Evolutionary conservation across 2,888 invertebrate species (phyloP), one percentile per base, ranked within the genome.

Genomic region (Ecdyonurus torrentis): DNA sequence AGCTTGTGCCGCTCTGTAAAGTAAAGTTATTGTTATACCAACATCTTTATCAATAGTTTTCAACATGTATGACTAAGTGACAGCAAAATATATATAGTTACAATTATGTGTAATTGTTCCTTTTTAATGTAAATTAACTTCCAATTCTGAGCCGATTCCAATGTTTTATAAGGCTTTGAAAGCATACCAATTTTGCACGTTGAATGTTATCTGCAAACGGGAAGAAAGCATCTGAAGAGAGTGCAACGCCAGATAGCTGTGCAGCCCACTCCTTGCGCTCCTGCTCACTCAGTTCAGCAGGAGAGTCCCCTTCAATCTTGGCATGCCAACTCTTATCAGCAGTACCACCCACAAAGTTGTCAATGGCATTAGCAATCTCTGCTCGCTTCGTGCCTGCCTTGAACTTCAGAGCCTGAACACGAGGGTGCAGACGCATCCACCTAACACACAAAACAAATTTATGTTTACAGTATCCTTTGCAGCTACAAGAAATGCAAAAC

Each of bases 131-230:
- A n/a, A n/a, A n/a, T n/a, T n/a, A 20, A 18, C 19, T 20, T 15
- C 10, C 58, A 15, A 58, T 15, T 15, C 58, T 18, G 19, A 18
- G 58, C 10, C 10, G 19, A 58, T 15, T 18, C 10, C 19, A n/a
- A 10, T 58, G n/a, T 58, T 15, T 15, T 58, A n/a, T n/a, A n/a
- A n/a, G n/a, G n/a, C n/a, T n/a, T n/a, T n/a, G n/a, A 25, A 52
- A 64, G 69, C 75, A 72, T 72, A 95, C 95, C 85, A 91, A 83
- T 68, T 82, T 80, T 59, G 96, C 95, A 67, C 96, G 81, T 73
- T 98, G 97, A 63, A 99, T 87, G 71, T 96, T 98, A 73, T 99
- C 98, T 68, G 96, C 81, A 82, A 98, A 98, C 25, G 98, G 98
- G 79, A 99, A 97, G 81, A 98, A 99, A 0, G 97, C 98, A 76